These are phyloP conservation scores for Eleginops maclovinus DNA, from an alignment of 2,113 vertebrate genomes.

Conservation along the genomic window DNA sequence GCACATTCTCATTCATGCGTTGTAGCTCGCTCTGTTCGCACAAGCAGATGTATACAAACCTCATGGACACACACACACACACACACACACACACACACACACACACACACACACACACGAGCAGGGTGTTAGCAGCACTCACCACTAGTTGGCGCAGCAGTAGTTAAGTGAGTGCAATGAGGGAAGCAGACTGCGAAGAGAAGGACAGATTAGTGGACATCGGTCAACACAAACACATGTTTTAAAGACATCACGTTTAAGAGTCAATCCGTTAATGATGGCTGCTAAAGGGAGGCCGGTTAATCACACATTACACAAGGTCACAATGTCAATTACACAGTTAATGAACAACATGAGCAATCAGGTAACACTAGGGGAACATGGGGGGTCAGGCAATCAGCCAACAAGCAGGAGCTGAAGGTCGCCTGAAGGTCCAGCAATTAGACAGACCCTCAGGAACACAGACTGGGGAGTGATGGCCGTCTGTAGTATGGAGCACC, in stretches of 20 bases:
- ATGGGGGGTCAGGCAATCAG: too few relatives aligned
- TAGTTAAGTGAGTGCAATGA: slow-evolving; percentile 80
- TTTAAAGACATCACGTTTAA: neutral
- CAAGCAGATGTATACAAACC: neutral
- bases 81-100: slow-evolving; percentile 11
- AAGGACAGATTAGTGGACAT: slow-evolving; percentile 71
- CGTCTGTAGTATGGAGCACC: too few relatives aligned
- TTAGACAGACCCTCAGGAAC: too few relatives aligned
- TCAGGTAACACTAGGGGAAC: too few relatives aligned
- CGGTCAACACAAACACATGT: neutral
- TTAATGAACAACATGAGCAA: neutral
- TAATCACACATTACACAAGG: slow-evolving; percentile 10
- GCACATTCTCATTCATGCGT: slow-evolving; percentile 14
- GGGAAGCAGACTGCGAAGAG: slow-evolving; percentile 84
- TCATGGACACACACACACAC: neutral
- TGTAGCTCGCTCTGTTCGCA: slow-evolving; percentile 24
- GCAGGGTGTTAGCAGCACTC: slow-evolving; percentile 82
- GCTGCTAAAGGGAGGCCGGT: neutral
- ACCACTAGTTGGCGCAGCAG: slow-evolving; percentile 83
- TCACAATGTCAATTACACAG: too few relatives aligned
- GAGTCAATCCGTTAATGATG: slow-evolving; percentile 1
- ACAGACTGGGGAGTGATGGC: too few relatives aligned
- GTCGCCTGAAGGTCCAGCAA: too few relatives aligned
- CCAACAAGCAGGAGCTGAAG: too few relatives aligned
- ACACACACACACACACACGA: neutral